Percentiles rank a stretch among this genome's conserved stretches.
phyloP scores from a whole-genome alignment of 2,797 vertebrate species.

The Streptopelia turtur region DNA sequence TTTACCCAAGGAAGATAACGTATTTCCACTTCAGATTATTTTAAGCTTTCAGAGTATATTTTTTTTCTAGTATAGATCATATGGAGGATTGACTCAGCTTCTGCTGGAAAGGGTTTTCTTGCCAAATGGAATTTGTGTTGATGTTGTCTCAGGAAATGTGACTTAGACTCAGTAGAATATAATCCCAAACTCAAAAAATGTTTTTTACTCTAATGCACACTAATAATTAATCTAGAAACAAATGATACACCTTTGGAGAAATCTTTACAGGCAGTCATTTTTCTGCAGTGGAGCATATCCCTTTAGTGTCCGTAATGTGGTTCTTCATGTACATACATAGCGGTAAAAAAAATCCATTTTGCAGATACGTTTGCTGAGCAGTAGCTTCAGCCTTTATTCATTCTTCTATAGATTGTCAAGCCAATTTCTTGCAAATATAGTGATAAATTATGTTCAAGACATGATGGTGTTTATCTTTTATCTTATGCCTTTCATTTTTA shows the following conservation, averaged over 20 bases:
- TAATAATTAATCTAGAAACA: background rate
- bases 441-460: background rate
- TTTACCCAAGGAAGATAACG: background rate
- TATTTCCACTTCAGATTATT: constrained; percentile 36
- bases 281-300: background rate
- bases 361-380: background rate
- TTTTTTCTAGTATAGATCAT: constrained; percentile 12
- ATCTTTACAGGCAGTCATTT: background rate
- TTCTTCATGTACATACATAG: background rate
- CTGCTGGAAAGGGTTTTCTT: constrained; percentile 15
- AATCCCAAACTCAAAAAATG: background rate
- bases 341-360: background rate
- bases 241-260: background rate
- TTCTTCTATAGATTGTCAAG: background rate
- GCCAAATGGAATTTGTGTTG: background rate
- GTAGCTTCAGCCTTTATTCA: background rate
- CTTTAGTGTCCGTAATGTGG: background rate
- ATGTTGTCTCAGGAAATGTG: constrained; percentile 8
- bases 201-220: background rate
- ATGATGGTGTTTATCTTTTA: background rate
- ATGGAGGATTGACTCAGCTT: constrained; percentile 22
- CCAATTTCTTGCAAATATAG: background rate
- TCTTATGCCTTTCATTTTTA: background rate
- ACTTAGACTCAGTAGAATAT: background rate
- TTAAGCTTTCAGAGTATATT: background rate